These are phyloP conservation scores for Hoplostethus atlanticus DNA, from an alignment of 2,797 vertebrate species.

Conservation along the genomic window DNA sequence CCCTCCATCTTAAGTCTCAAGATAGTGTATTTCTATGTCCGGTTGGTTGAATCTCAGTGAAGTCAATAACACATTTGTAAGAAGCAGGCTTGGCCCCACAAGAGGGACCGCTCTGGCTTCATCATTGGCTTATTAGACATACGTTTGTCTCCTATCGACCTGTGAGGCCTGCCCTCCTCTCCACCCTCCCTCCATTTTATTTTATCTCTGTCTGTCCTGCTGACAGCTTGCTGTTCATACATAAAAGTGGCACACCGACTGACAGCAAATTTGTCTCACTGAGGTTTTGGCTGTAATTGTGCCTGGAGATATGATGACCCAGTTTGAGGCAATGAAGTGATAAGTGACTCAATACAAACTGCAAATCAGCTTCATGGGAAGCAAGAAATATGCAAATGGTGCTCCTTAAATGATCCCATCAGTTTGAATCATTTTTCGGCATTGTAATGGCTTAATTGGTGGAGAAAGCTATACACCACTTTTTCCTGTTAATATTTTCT, in stretches of 20 bases:
- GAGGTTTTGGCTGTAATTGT: slow-evolving; percentile 71
- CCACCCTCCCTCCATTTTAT: slow-evolving; percentile 4
- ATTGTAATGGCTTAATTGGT: slow-evolving; percentile 40
- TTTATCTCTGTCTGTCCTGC: slow-evolving; percentile 41
- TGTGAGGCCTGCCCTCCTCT: slow-evolving; percentile 47
- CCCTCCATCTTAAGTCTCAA: slow-evolving; percentile 43
- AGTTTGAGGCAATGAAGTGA: slow-evolving; percentile 71
- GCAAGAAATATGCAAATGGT: slow-evolving; percentile 62
- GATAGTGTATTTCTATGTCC: slow-evolving; percentile 57
- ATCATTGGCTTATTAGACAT: slow-evolving; percentile 80
- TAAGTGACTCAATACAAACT: slow-evolving; percentile 57
- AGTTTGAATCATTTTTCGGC: slow-evolving; percentile 46
- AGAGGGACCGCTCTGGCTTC: slow-evolving; percentile 71
- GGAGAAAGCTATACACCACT: background rate
- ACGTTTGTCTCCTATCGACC: slow-evolving; percentile 77
- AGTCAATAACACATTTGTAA: slow-evolving; percentile 81
- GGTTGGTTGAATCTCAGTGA: slow-evolving; percentile 55
- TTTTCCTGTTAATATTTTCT: slow-evolving; percentile 42
- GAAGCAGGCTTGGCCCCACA: slow-evolving; percentile 48
- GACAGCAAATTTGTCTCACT: slow-evolving; percentile 72
- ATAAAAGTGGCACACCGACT: slow-evolving; percentile 55
- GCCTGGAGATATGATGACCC: slow-evolving; percentile 74
- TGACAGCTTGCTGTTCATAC: slow-evolving; percentile 63
- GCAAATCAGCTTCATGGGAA: slow-evolving; percentile 56
- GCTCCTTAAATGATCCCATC: slow-evolving; percentile 48